Evolutionary conservation across 2,888 invertebrate genomes (phyloP), one percentile per base, ranked within the genome.

Genomic region (Orthosia gracilis): DNA sequence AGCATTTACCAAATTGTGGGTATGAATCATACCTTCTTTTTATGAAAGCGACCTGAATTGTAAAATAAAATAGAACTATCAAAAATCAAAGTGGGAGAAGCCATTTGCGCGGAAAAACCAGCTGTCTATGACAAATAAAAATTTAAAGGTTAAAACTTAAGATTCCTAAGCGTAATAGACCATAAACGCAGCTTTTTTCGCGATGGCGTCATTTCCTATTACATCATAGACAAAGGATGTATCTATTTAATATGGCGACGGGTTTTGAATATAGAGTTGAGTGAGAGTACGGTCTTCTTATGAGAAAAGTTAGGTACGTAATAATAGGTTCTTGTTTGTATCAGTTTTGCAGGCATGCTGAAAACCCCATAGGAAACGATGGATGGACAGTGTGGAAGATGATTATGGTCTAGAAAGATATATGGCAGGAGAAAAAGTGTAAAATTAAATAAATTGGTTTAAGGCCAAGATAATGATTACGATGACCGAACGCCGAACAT

Each of bases 141-240:
- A 73, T 11, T 45, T 54, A 71, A 78, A 83, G 68, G 78, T 78
- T 84, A 81, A 49, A 72, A 70, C 50, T 64, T 63, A 66, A 74
- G 61, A 84, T 84, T 82, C 84, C 74, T 73, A 65, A 73, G 62
- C 61, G 69, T 76, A 76, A 78, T 11, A 80, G 71, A 78, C 64
- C 49, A 81, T 83, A 83, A 85, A 70, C 75, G 72, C 62, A 72
- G 59, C 86, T 77, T 85, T 86, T 85, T 86, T 82, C 80, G 83
- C 83, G 45, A n/a, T 85, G 79, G 79, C 83, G 85, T 85, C 83
- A 85, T 71, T 83, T 85, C 86, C 85, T 85, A 74, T 85, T 85
- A 85, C 85, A 84, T 81, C 83, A 85, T 81, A 73, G 72, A 72
- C 78, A 69, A 76, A 76, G 81, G 83, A 83, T 85, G 78, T 83